These are phyloP conservation scores for Brachylomia viminalis DNA, from an alignment of 2,888 invertebrate genomes.

Conservation along the genomic window DNA sequence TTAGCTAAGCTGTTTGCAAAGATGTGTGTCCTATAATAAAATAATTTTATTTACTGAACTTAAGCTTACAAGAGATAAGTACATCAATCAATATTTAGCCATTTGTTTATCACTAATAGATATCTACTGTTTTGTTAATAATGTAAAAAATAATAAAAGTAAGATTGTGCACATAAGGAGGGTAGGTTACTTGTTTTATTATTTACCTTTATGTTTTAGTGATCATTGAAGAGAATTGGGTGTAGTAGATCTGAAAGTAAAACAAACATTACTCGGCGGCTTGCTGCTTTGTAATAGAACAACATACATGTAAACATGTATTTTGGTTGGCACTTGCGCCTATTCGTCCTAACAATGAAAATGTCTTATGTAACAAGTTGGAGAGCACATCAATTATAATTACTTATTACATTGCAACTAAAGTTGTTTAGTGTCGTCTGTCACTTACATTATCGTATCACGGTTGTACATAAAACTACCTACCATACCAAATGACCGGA, in stretches of 20 bases:
- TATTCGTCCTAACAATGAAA: slow-evolving; percentile 49
- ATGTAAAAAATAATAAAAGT: slow-evolving; percentile 21
- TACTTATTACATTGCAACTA: slow-evolving; percentile 51
- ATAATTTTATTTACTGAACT: slow-evolving; percentile 8
- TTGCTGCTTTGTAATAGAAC: slow-evolving; percentile 43
- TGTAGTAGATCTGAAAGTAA: slow-evolving; percentile 64
- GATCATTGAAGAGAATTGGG: slow-evolving; percentile 56
- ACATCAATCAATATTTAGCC: slow-evolving; percentile 31
- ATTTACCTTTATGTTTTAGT: slow-evolving; percentile 65
- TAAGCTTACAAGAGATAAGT: slow-evolving; percentile 13
- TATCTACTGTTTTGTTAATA: slow-evolving; percentile 6
- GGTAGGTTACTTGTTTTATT: slow-evolving; percentile 44
- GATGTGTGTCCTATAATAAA: neutral
- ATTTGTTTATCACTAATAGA: slow-evolving; percentile 18
- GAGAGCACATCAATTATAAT: slow-evolving; percentile 39
- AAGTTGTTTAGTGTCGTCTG: slow-evolving; percentile 58
- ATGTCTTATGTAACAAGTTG: slow-evolving; percentile 62
- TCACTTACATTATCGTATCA: slow-evolving; percentile 61
- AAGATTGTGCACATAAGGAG: slow-evolving; percentile 34
- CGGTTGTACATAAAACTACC: slow-evolving; percentile 69
- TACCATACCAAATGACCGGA: slow-evolving; percentile 73
- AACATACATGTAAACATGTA: slow-evolving; percentile 57
- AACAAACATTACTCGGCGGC: slow-evolving; percentile 32
- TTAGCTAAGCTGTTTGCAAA: neutral
- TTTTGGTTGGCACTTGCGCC: slow-evolving; percentile 58